A percentile compares a stretch with the other conserved stretches of the same genome.
These are phyloP conservation scores for Trachops cirrhosus DNA, from an alignment of 2,797 vertebrate species.

Conservation along the genomic window DNA sequence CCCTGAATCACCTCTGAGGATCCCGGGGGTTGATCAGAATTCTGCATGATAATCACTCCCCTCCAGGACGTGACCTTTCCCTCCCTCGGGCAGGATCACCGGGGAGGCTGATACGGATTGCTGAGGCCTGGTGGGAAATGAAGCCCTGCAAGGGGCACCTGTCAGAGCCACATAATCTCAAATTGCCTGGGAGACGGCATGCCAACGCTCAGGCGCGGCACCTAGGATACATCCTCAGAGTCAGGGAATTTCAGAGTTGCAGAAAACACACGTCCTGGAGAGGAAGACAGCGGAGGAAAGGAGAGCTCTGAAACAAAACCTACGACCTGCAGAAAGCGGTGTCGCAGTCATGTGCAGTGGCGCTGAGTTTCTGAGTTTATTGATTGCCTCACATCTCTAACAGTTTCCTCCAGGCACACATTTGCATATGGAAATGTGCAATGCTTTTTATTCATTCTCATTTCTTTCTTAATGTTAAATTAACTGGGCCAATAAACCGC, in stretches of 20 bases:
- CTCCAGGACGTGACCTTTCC: conserved; percentile 39
- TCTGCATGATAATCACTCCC: conserved; percentile 17
- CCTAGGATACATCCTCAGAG: not conserved
- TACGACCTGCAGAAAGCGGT: not conserved
- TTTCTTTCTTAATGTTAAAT: conserved; percentile 75
- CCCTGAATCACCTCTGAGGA: not conserved
- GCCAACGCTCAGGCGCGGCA: not conserved
- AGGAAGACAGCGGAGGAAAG: not conserved
- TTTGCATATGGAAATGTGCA: conserved; percentile 73
- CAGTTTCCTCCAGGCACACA: conserved; percentile 64
- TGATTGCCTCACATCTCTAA: conserved; percentile 48
- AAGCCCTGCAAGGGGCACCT: conserved; percentile 50
- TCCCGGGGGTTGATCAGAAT: conserved; percentile 19
- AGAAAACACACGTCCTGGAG: not conserved
- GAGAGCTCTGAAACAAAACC: conserved; percentile 1
- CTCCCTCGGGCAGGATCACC: not conserved
- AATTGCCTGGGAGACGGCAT: conserved; percentile 35
- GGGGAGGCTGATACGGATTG: conserved; percentile 34
- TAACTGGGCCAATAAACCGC: conserved; percentile 74
- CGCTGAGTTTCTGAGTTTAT: conserved; percentile 64
- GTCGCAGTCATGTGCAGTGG: conserved; percentile 25
- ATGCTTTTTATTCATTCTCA: conserved; percentile 60
- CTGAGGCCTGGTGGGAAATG: conserved; percentile 22
- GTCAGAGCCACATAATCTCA: conserved; percentile 49
- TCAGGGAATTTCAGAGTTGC: not conserved